These are phyloP conservation scores for Lasioglossum pauxillum DNA, from an alignment of 2,888 invertebrate species.

Conservation along the genomic window DNA sequence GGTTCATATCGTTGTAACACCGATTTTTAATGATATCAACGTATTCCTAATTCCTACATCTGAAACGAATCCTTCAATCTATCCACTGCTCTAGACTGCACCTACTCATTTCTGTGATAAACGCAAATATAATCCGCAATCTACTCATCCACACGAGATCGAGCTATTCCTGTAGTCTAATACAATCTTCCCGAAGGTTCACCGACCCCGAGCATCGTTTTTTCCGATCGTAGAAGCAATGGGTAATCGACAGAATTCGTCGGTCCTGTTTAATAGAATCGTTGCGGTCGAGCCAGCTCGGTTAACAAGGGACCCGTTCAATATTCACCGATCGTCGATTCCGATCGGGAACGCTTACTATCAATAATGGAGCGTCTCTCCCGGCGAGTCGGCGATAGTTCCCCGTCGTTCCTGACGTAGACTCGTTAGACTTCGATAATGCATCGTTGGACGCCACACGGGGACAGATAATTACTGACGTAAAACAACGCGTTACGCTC, in stretches of 20 bases:
- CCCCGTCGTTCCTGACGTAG: not conserved
- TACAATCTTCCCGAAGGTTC: not conserved
- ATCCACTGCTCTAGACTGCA: too few species aligned
- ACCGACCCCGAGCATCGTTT: not conserved
- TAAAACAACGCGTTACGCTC: not conserved
- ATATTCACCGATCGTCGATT: slow-evolving; percentile 27
- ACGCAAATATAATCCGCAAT: too few species aligned
- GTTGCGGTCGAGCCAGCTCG: not conserved
- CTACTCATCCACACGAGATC: too few species aligned
- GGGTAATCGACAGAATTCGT: not conserved
- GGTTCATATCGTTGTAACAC: not conserved
- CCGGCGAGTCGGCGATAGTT: slow-evolving; percentile 19
- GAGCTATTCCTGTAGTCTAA: too few species aligned
- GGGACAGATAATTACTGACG: slow-evolving; percentile 12
- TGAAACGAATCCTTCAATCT: too few species aligned
- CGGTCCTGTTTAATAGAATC: not conserved
- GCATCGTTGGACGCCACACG: slow-evolving; percentile 7
- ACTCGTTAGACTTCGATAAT: slow-evolving; percentile 31
- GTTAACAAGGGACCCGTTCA: slow-evolving; percentile 4
- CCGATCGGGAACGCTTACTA: slow-evolving; percentile 58
- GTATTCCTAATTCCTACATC: too few species aligned
- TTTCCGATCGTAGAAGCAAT: not conserved
- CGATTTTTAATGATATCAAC: not conserved
- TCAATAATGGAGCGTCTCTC: slow-evolving; percentile 60
- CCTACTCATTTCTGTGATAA: too few species aligned